Percentiles rank a stretch among this genome's conserved stretches.
phyloP scores from a whole-genome alignment of 2,113 vertebrate species.

The Vombatus ursinus region DNA sequence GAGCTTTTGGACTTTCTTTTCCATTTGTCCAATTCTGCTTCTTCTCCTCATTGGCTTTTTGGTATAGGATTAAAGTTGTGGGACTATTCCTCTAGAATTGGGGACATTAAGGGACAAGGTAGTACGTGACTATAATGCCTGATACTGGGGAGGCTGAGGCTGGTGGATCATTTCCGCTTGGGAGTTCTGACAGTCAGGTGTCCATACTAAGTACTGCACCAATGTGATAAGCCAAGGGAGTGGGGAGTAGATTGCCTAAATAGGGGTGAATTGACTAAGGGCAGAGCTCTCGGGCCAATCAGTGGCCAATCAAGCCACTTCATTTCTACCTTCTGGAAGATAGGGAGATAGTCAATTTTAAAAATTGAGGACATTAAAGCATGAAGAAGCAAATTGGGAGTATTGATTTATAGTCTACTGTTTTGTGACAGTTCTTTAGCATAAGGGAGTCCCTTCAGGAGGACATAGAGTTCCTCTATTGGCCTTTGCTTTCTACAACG shows the following conservation, averaged over 20 bases:
- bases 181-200: not conserved
- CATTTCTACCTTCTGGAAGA: not conserved
- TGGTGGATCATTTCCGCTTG: not conserved
- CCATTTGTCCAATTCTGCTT: too few species aligned
- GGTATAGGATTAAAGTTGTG: not conserved
- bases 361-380: not conserved
- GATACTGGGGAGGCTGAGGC: not conserved
- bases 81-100: not conserved
- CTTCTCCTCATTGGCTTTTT: too few species aligned
- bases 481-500: not conserved
- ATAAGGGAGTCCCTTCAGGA: not conserved
- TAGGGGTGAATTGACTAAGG: not conserved
- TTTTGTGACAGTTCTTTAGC: not conserved
- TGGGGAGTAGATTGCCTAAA: not conserved
- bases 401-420: not conserved
- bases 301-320: not conserved
- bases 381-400: not conserved
- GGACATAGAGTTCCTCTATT: not conserved
- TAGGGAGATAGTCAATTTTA: not conserved
- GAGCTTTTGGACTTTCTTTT: too few species aligned
- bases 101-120: not conserved
- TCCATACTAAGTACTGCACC: not conserved
- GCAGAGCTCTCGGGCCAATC: not conserved
- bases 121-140: not conserved
- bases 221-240: not conserved